Evolutionary conservation across 2,113 vertebrate species (phyloP).

Genomic region (Urocitellus parryii): DNA sequence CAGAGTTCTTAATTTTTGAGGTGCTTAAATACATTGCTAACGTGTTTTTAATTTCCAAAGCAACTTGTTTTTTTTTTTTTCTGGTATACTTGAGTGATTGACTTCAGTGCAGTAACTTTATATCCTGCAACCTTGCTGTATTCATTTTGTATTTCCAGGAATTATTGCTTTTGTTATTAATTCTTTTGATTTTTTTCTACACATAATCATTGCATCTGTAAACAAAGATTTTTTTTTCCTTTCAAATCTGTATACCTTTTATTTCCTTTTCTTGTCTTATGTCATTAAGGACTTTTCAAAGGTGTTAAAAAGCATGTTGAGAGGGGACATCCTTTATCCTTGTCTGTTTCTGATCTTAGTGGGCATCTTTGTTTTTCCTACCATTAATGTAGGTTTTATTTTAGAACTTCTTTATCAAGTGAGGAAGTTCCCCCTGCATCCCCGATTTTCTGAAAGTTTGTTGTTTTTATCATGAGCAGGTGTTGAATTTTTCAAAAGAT

Average conservation of each 20-base stretch:
- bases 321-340: not conserved
- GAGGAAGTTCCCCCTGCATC: not conserved
- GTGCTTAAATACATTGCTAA: no score
- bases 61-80: not conserved
- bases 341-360: not conserved
- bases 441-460: not conserved
- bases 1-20: no score
- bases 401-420: not conserved
- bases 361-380: not conserved
- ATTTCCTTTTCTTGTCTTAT: not conserved
- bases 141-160: not conserved
- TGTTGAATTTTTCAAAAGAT: not conserved
- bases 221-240: not conserved
- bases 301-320: not conserved
- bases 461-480: not conserved
- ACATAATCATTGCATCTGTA: not conserved
- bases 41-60: not conserved
- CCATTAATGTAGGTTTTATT: not conserved
- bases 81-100: not conserved
- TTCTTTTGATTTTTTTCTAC: not conserved
- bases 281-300: not conserved
- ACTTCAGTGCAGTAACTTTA: not conserved
- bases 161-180: not conserved
- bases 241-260: not conserved
- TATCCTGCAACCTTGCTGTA: not conserved